Base-by-base conservation (phyloP, 1,140 invertebrate genomes). In the Telenomus remus region DNA sequence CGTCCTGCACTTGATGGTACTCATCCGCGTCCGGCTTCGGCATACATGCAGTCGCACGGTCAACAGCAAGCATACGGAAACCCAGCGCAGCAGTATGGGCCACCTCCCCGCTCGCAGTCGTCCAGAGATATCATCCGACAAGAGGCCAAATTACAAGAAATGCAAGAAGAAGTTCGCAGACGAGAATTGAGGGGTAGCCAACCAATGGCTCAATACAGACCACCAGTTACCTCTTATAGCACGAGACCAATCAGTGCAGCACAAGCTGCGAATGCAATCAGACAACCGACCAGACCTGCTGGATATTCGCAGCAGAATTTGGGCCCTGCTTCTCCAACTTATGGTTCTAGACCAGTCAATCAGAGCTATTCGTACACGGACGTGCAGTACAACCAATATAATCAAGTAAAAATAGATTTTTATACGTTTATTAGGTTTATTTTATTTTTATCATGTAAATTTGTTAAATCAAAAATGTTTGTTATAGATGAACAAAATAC, bases 121-220 rank as follows among this genome's bases (percentile, higher is more conserved):
- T 88, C 89, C 0, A 80, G 91, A 9, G 91, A 92, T 80, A 89
- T 92, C 48, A 83, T 93, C 8, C 86, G 93, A 4, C 92, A 93
- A 60, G 92, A 94, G 66, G 94, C 94, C 0, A 95, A 95, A 83
- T 89, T 95, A 57, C 91, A 93, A 16, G 94, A 95, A 82, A 95
- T 95, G 93, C 91, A 93, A 9, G 94, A 95, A 81, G 94, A 95
- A 85, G 91, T 95, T 1, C 85, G 92, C n/a, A 85, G 94, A 66
- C 85, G 94, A 12, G 92, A 94, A 79, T 89, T 93, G 37, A 86
- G 92, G 15, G 89, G 86, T 4, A 86, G 86, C 3, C 76, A 80
- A 15, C 80, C 81, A 5, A 71, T 82, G 66, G 76, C 81, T 19
- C 86, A 88, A 13, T 86, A 87, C 15, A 81, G 86, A 49, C 82